Base-by-base conservation (phyloP, 2,113 vertebrate species). In the Gavialis gangeticus region DNA sequence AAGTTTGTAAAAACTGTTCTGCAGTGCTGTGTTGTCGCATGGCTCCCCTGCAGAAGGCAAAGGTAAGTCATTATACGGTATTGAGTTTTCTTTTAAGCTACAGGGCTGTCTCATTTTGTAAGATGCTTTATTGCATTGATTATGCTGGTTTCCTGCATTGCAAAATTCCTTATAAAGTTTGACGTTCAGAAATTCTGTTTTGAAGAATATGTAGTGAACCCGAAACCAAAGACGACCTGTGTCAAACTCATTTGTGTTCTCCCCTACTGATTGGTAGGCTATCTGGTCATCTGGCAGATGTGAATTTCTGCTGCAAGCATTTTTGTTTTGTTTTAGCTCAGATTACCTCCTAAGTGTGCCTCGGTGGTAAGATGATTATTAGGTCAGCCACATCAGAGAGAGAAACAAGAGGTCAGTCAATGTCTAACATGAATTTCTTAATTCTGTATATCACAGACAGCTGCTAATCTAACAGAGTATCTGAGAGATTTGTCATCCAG, bases 1-100 rank as follows among this genome's bases (percentile, higher is more conserved):
- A 99, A 85, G 99, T 99, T 87, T 99, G 99, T 96, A 99, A 98
- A 97, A 99, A 98, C 97, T 99, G 99, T 87, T 99, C 99, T 3
- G 99, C 99, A 8, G 99, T 99, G 66, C 96, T 99, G 67, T 99
- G 99, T 97, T 99, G 99, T 97, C 99, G 99, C 90, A 99, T 99
- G 99, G 99, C 99, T 46, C 99, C 99, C 2, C 98, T 99, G 87
- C 99, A 99, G 97, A 99, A 99, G 97, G 99, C 99, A 75, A 99
- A 99, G 98, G 99, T 99, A 97, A 91, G 95, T 82, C 67, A 75
- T 10, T 89, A 3, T 85, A 14, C 3, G 5, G 55, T 34, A 57
- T 25, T 56, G 27, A 6, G 7, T 30, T 69, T 19, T 30, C 30
- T 57, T 76, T 18, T 22, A 59, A 46, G 13, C 78, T 84, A 3